A percentile compares a stretch with the other conserved stretches of the same genome.
These are phyloP conservation scores for Craniophora ligustri DNA, from an alignment of 2,888 invertebrate species.

Conservation along the genomic window DNA sequence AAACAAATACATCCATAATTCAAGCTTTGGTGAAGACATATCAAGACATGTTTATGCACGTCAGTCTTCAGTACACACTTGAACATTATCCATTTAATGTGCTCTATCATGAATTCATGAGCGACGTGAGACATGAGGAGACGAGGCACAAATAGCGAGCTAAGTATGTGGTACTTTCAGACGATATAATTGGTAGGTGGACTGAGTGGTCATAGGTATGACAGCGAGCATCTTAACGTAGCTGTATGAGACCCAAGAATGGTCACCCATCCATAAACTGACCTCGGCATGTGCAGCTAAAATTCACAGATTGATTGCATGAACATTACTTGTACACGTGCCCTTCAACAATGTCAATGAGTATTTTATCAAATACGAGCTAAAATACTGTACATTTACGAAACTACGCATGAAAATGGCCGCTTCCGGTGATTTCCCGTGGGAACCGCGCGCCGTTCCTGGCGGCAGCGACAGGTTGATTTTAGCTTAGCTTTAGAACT, in stretches of 20 bases:
- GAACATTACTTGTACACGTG: no score
- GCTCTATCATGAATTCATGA: no score
- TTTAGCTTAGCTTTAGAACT: conserved; percentile 52
- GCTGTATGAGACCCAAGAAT: no score
- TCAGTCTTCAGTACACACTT: conserved; percentile 6
- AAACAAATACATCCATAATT: conserved; percentile 4
- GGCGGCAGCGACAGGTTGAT: conserved; percentile 46
- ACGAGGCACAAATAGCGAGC: no score
- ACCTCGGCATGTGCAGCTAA: no score
- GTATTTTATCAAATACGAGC: conserved; percentile 14
- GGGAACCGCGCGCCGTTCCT: conserved; percentile 38
- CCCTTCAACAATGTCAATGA: neutral
- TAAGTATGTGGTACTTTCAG: no score
- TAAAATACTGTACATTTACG: conserved; percentile 19
- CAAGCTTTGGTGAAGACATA: conserved; percentile 2
- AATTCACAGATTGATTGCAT: no score
- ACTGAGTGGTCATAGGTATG: no score
- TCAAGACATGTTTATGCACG: conserved; percentile 23
- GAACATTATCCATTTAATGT: conserved; percentile 24
- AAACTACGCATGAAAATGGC: conserved; percentile 60
- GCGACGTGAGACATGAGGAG: no score
- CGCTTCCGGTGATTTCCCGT: conserved; percentile 65
- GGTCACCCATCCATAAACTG: no score
- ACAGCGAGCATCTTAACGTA: no score
- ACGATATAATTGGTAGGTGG: no score